Evolutionary conservation across 2,797 vertebrate genomes (phyloP), one percentile per base, ranked within the genome.

Genomic region (Scleropages formosus): DNA sequence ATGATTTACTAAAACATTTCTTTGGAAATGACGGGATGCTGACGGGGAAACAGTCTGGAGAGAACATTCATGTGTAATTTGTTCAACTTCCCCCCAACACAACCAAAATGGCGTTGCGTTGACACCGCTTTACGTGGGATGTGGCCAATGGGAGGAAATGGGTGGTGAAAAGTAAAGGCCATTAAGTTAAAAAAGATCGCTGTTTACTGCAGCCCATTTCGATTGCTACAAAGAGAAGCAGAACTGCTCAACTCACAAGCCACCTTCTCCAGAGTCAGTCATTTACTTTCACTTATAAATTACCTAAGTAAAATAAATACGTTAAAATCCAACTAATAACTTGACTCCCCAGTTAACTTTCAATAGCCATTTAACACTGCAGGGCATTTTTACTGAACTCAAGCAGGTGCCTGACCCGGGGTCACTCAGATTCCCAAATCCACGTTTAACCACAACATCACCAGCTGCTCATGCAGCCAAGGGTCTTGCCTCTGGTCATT

Each of bases 101-200:
- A 4, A 20, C 61, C 24, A 61, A 61, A 61, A 61, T n/a, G 59
- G 59, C 3, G 13, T 8, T 16, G 31, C 9, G 24, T 20, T 20
- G 53, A 39, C 78, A 44, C 65, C 27, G 47, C 26, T 68, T 74
- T 74, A 15, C 67, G 73, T 44, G 49, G 67, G 66, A 51, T 76
- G 59, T 20, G 6, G 39, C 31, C 16, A 1, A 12, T n/a, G 31
- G 49, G 49, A 65, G 73, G 77, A 78, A 78, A 78, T 75, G 66
- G 59, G 67, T 56, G 49, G 16, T 75, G 60, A 75, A 60, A 62
- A 70, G 70, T 53, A 59, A 47, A 72, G 66, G 65, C 67, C 72
- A 78, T 69, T 75, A 78, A 69, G 58, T 24, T 46, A 65, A 78
- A 75, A 59, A 68, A 27, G 13, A 66, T 58, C 65, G 64, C 49